A percentile compares a stretch with the other conserved stretches of the same genome.
Conservation (phyloP, 2,113 vertebrate genomes). For the Vimba vimba region DNA sequence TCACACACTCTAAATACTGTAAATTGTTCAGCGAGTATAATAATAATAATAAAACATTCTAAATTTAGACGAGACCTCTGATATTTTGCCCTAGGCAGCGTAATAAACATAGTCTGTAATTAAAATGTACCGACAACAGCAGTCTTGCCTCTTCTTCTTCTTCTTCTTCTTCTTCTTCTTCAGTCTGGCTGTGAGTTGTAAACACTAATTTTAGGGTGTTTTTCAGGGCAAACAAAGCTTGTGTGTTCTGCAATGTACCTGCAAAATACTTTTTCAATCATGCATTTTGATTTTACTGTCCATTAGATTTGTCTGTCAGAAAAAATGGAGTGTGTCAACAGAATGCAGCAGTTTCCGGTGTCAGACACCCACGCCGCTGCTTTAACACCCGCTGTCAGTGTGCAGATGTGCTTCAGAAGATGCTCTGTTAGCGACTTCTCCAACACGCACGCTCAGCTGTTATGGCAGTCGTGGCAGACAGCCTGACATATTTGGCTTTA, state of each 20-base stretch:
- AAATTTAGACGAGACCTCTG: conserved; percentile 70
- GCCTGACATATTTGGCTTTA: not conserved
- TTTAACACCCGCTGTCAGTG: conserved; percentile 48
- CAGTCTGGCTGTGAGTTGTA: conserved; percentile 70
- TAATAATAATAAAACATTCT: conserved; percentile 66
- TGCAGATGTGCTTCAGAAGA: not conserved
- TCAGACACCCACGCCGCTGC: conserved; percentile 51
- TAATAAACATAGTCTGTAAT: conserved; percentile 76
- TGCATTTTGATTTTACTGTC: conserved; percentile 20
- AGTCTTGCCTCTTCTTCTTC: conserved; percentile 58
- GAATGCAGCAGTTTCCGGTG: conserved; percentile 53
- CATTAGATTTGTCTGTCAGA: conserved; percentile 32
- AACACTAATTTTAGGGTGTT: conserved; percentile 76
- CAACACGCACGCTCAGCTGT: conserved; percentile 2
- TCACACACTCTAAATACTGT: conserved; percentile 56
- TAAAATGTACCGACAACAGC: conserved; percentile 72
- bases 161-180: conserved; percentile 49
- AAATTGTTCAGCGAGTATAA: conserved; percentile 67
- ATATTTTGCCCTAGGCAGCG: conserved; percentile 72
- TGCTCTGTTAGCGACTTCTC: conserved; percentile 32
- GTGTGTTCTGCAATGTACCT: not conserved
- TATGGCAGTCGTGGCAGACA: conserved; percentile 30
- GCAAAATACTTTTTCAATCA: not conserved
- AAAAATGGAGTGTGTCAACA: conserved; percentile 51
- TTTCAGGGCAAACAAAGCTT: conserved; percentile 15